Evolutionary conservation across 2,797 vertebrate genomes (phyloP).

Genomic region (Merluccius polli): DNA sequence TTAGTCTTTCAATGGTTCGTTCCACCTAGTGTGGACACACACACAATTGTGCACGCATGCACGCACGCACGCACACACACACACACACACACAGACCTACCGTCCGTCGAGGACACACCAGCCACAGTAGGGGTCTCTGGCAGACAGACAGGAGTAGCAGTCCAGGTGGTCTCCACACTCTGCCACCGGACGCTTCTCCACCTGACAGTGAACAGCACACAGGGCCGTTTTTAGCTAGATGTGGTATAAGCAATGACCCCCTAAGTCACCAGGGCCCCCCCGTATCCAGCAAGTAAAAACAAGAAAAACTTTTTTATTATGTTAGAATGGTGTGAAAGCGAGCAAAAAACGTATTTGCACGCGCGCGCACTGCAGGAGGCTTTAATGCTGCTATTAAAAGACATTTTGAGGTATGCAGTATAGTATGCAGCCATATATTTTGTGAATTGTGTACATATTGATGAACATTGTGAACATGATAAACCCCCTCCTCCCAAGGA

Average conservation of each 20-base stretch:
- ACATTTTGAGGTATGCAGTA: too few relatives aligned
- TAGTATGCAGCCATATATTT: neutral
- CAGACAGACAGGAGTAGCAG: conserved; percentile 85
- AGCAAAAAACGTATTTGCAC: too few relatives aligned
- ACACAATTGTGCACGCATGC: too few relatives aligned
- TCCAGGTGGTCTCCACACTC: conserved; percentile 85
- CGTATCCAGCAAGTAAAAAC: neutral
- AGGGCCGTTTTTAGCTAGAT: neutral
- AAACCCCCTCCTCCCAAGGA: neutral
- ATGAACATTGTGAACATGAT: neutral
- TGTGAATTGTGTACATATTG: neutral
- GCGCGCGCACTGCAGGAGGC: too few relatives aligned
- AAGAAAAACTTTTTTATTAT: neutral
- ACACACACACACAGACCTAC: conserved; percentile 65
- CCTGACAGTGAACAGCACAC: conserved; percentile 60
- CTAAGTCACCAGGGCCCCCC: too few relatives aligned
- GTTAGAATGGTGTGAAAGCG: neutral
- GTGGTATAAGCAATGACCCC: neutral
- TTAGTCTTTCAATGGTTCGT: too few relatives aligned
- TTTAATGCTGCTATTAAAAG: too few relatives aligned
- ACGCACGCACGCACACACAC: neutral
- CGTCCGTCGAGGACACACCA: conserved; percentile 95
- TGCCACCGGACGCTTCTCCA: conserved; percentile 86
- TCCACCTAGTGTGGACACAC: too few relatives aligned
- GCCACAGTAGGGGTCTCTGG: conserved; percentile 90